Conservation (phyloP, 2,888 invertebrate species). For the Hermaeophaga mercurialis region DNA sequence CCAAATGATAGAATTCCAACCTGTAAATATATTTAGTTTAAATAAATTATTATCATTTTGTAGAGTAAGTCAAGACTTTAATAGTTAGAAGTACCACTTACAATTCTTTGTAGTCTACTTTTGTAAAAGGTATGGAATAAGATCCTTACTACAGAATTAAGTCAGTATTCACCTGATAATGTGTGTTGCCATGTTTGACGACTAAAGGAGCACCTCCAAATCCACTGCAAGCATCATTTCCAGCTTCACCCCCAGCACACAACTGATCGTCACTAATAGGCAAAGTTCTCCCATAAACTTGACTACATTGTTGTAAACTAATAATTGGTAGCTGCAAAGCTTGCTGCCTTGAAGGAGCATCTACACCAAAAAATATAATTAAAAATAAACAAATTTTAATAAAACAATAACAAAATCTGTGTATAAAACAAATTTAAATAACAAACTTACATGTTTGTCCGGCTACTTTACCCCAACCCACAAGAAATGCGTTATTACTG, state of each 20-base stretch:
- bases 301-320: conserved; percentile 68
- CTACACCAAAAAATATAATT: conserved; percentile 35
- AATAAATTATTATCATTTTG: too few relatives aligned
- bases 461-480: conserved; percentile 78
- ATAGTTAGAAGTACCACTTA: neutral
- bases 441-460: conserved; percentile 58
- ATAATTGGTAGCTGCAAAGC: conserved; percentile 69
- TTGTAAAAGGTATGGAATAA: too few relatives aligned
- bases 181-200: conserved; percentile 65
- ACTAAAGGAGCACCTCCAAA: conserved; percentile 79
- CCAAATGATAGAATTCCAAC: conserved; percentile 82
- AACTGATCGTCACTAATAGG: conserved; percentile 69
- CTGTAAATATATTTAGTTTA: conserved; percentile 55
- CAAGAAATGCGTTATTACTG: conserved; percentile 63
- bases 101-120: too few relatives aligned
- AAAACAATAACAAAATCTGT: too few relatives aligned
- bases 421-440: neutral
- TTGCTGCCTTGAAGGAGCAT: conserved; percentile 61
- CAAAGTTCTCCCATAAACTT: conserved; percentile 70
- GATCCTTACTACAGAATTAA: too few relatives aligned
- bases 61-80: neutral
- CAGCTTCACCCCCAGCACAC: conserved; percentile 76
- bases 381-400: neutral
- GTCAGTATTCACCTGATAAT: conserved; percentile 66
- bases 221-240: conserved; percentile 78